Evolutionary conservation across 1,140 invertebrate genomes (phyloP), one percentile per base, ranked within the genome.

Genomic region (Bombus huntii): DNA sequence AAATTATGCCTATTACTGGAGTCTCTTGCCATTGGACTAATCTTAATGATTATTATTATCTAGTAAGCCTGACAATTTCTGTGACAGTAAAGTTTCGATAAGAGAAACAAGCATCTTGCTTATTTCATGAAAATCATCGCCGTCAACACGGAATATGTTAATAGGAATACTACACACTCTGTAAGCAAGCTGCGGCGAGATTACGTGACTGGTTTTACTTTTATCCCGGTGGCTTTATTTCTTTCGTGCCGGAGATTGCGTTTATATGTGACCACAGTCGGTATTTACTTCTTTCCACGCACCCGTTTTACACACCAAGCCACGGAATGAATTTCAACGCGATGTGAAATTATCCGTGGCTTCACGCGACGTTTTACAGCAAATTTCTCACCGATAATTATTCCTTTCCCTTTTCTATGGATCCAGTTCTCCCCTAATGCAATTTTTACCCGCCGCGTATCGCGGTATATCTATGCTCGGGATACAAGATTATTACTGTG

Each of bases 161-260:
- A 84, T n/a, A n/a, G 5, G 39, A 59, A 57, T 39, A n/a, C 59
- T 62, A 62, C 28, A 66, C 59, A 25, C 42, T 39, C 13, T 4
- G 59, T 66, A 53, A 77, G 74, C 65, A 53, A 79, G 28, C 31
- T n/a, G 75, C 66, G 13, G 28, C 37, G 34, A 53, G 65, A 84
- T 84, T 84, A 84, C 82, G 82, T 84, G 83, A 85, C 83, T 74
- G 78, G 83, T 85, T 81, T 85, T 81, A 85, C 78, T 85, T 85
- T 85, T 85, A 71, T 74, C 42, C 44, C 34, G 13, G 31, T 42
- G 59, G 71, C 42, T 85, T 85, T 85, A 66, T 81, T 81, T 75
- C 83, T 74, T 74, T 85, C 83, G 83, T 73, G 78, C 31, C 15
- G 57, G 53, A 74, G 83, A 74, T 85, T 47, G 83, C 83, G 83